Evolutionary conservation across 2,888 invertebrate species (phyloP).

Genomic region (Metellina segmentata): DNA sequence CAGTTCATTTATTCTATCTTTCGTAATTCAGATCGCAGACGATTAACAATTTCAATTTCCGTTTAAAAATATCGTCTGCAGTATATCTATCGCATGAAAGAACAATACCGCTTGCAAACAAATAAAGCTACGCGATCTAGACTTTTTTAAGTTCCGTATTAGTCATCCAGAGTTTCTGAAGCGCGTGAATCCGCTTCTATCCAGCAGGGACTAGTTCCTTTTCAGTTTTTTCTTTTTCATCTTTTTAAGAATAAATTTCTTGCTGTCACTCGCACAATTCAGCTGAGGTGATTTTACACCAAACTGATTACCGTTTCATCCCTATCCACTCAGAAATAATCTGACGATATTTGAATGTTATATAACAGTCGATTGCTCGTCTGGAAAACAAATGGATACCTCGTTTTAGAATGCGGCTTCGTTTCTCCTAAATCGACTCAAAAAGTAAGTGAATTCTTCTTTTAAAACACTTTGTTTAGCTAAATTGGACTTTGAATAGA

Average conservation of each 20-base stretch:
- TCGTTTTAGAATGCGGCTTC: not conserved
- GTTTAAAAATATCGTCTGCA: not conserved
- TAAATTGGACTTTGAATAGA: no score
- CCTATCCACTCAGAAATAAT: not conserved
- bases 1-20: no score
- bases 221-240: not conserved
- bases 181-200: slow-evolving; percentile 61
- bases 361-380: not conserved
- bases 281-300: slow-evolving; percentile 52
- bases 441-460: not conserved
- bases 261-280: slow-evolving; percentile 42
- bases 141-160: slow-evolving; percentile 37
- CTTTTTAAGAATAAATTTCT: slow-evolving; percentile 60
- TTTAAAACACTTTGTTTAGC: no score
- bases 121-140: not conserved
- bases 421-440: not conserved
- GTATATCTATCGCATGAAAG: not conserved
- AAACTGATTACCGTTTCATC: slow-evolving; percentile 24
- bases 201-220: slow-evolving; percentile 61
- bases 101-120: slow-evolving; percentile 22
- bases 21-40: no score
- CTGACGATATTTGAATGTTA: not conserved
- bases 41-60: no score
- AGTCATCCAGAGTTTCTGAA: slow-evolving; percentile 53
- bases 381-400: not conserved